A percentile compares a stretch with the other conserved stretches of the same genome.
These are phyloP conservation scores for Ianthella basta DNA, from an alignment of 37 sponge, comb jelly and placozoan species.

Conservation along the genomic window DNA sequence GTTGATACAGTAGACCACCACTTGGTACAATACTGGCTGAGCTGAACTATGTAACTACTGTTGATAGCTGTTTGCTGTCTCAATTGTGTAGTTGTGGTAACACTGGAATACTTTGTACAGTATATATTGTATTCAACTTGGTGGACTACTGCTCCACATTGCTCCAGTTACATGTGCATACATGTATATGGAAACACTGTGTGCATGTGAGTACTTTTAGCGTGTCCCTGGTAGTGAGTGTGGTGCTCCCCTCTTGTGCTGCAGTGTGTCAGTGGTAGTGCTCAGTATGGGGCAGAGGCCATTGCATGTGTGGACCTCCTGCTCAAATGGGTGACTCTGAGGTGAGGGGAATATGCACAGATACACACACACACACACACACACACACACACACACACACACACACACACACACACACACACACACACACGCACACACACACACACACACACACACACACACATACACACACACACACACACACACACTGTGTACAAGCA, in stretches of 20 bases:
- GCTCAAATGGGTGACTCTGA: constrained; percentile 82
- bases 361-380: constrained; percentile 3
- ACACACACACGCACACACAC: not conserved
- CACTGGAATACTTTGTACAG: too few species aligned
- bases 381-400: not conserved
- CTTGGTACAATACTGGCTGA: too few species aligned
- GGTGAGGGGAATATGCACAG: constrained; percentile 32
- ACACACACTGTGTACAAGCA: not conserved
- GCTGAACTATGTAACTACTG: too few species aligned
- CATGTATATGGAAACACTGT: too few species aligned
- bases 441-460: too few species aligned
- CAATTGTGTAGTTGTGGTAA: too few species aligned
- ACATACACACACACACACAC: constrained; percentile 20
- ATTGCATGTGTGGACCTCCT: constrained; percentile 72
- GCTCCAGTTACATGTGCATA: too few species aligned
- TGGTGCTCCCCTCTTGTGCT: not conserved
- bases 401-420: not conserved
- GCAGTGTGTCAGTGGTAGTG: constrained; percentile 15
- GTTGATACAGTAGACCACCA: too few species aligned
- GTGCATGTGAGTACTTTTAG: too few species aligned
- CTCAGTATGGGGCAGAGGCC: constrained; percentile 54
- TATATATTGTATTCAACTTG: not conserved
- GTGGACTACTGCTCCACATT: too few species aligned
- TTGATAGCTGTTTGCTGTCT: too few species aligned
- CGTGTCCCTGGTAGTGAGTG: too few species aligned